Evolutionary conservation across 2,113 vertebrate species (phyloP).

Genomic region (Oreochromis tanganicae): DNA sequence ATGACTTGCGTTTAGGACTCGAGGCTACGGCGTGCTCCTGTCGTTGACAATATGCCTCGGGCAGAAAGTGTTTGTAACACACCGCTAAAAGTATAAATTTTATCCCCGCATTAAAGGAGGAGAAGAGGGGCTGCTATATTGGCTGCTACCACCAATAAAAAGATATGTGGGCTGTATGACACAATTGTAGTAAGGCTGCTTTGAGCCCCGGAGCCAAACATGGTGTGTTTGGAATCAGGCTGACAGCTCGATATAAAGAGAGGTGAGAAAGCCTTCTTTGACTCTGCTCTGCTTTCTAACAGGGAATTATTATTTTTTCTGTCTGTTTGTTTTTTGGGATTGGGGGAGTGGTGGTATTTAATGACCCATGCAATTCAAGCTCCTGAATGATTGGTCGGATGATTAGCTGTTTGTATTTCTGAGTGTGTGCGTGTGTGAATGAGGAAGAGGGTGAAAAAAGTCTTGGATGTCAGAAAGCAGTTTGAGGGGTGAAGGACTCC

Average conservation of each 20-base stretch:
- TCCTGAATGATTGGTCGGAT: not conserved
- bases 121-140: constrained; percentile 9
- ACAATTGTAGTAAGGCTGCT: constrained; percentile 45
- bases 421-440: not conserved
- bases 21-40: constrained; percentile 20
- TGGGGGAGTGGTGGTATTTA: not conserved
- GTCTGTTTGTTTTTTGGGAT: not conserved
- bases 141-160: constrained; percentile 49
- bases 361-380: constrained; percentile 18
- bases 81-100: constrained; percentile 43
- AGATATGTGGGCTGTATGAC: constrained; percentile 42
- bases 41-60: constrained; percentile 41
- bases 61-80: constrained; percentile 49
- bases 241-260: constrained; percentile 35
- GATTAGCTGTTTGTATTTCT: constrained; percentile 21
- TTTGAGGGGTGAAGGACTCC: constrained; percentile 59
- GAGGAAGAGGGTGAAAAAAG: constrained; percentile 33
- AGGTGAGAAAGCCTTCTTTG: constrained; percentile 46
- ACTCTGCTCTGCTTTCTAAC: constrained; percentile 31
- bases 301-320: constrained; percentile 6
- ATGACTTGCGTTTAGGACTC: constrained; percentile 39
- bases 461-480: constrained; percentile 50
- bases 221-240: constrained; percentile 42
- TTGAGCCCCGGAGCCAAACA: constrained; percentile 48
- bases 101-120: constrained; percentile 31